A percentile compares a stretch with the other conserved stretches of the same genome.
These are phyloP conservation scores for Glaucomys volans DNA, from an alignment of 2,113 vertebrate species.

Conservation along the genomic window DNA sequence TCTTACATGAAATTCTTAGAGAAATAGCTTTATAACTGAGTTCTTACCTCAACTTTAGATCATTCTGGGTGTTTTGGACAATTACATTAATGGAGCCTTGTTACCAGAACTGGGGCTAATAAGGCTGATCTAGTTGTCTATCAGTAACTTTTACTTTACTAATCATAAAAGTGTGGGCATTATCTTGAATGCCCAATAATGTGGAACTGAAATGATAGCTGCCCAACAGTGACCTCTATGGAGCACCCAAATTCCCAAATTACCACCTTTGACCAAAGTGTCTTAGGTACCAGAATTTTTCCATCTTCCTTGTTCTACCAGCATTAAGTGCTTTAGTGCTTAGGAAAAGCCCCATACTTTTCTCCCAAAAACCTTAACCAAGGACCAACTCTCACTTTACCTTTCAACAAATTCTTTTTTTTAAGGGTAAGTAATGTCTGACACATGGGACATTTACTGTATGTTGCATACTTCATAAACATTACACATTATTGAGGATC, in stretches of 20 bases:
- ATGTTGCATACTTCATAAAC: not conserved
- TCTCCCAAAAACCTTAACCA: not conserved
- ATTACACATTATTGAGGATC: not conserved
- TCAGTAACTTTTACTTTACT: not conserved
- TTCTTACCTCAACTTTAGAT: not conserved
- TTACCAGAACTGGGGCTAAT: not conserved
- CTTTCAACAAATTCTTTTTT: not conserved
- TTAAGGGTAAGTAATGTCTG: not conserved
- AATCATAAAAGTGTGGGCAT: not conserved
- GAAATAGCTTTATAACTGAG: not conserved
- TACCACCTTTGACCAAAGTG: not conserved
- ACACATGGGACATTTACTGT: not conserved
- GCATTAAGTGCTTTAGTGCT: not conserved
- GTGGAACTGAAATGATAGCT: not conserved
- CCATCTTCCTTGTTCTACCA: not conserved
- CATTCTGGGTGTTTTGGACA: not conserved
- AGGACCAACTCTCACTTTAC: not conserved
- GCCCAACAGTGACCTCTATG: not conserved
- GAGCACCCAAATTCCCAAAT: not conserved
- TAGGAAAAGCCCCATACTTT: not conserved
- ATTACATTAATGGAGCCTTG: not conserved
- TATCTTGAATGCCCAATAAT: not conserved
- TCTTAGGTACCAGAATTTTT: not conserved
- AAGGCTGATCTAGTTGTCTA: not conserved
- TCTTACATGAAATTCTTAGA: conserved; percentile 37